These are phyloP conservation scores for Chiloscyllium punctatum DNA, from an alignment of 2,797 vertebrate genomes.

Conservation along the genomic window DNA sequence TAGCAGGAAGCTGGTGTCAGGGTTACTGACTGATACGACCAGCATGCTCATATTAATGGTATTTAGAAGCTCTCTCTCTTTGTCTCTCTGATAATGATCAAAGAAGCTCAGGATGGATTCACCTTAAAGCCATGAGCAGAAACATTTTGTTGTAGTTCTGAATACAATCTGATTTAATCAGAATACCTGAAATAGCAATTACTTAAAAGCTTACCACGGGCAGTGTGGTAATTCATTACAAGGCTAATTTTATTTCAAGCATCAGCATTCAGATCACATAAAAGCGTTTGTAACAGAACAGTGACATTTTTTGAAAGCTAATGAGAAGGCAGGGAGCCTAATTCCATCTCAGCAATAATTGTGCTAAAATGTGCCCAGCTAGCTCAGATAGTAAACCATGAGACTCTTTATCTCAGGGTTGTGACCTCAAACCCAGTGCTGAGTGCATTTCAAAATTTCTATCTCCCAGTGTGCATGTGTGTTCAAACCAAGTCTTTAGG, in stretches of 20 bases:
- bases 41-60: background rate
- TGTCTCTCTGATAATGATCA: background rate
- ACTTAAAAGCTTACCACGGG: background rate
- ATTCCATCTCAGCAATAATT: background rate
- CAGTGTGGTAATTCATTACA: background rate
- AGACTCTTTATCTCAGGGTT: no score
- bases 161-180: conserved; percentile 36
- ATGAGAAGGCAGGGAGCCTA: background rate
- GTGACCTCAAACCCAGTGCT: background rate
- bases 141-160: background rate
- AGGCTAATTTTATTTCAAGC: background rate
- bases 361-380: background rate
- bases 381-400: no score
- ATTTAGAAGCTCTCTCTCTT: background rate
- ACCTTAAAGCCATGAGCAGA: background rate
- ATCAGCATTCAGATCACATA: background rate
- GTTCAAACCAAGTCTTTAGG: no score
- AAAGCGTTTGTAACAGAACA: background rate
- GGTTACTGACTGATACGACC: conserved; percentile 33
- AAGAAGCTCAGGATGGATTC: background rate
- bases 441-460: no score
- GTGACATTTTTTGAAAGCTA: background rate
- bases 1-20: background rate
- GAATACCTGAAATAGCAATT: background rate
- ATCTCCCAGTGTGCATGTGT: no score